These are phyloP conservation scores for Drosophila melanica DNA, from an alignment of 1,140 invertebrate species.

Conservation along the genomic window DNA sequence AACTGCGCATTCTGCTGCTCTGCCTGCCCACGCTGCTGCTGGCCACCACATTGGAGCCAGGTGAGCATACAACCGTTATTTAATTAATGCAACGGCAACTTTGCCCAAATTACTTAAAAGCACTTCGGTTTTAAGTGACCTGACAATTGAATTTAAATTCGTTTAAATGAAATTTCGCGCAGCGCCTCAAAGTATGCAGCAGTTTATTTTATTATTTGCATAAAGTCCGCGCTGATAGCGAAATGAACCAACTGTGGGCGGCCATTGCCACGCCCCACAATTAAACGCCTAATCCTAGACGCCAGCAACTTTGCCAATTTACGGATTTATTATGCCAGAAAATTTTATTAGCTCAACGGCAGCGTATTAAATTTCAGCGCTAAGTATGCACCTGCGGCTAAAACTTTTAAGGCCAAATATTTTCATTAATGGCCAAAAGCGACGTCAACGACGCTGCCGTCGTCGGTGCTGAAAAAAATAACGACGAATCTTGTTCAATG, in stretches of 20 bases:
- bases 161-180: constrained; percentile 53
- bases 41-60: constrained; percentile 83
- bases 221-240: constrained; percentile 6
- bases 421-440: constrained; percentile 46
- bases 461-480: neutral
- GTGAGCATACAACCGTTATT: constrained; percentile 57
- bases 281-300: constrained; percentile 58
- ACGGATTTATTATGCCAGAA: constrained; percentile 74
- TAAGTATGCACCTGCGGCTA: constrained; percentile 67
- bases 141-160: constrained; percentile 61
- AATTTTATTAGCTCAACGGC: constrained; percentile 62
- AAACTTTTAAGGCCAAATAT: constrained; percentile 59
- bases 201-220: constrained; percentile 72
- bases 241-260: constrained; percentile 6
- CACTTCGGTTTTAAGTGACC: constrained; percentile 41
- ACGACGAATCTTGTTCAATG: constrained; percentile 43
- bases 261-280: constrained; percentile 31
- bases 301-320: constrained; percentile 70
- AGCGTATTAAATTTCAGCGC: constrained; percentile 39
- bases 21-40: constrained; percentile 83
- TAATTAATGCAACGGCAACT: constrained; percentile 55
- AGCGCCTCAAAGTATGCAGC: constrained; percentile 50
- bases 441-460: neutral
- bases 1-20: constrained; percentile 79
- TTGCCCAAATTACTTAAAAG: constrained; percentile 12